Evolutionary conservation across 2,113 vertebrate species (phyloP).

Genomic region (Felis chaus): DNA sequence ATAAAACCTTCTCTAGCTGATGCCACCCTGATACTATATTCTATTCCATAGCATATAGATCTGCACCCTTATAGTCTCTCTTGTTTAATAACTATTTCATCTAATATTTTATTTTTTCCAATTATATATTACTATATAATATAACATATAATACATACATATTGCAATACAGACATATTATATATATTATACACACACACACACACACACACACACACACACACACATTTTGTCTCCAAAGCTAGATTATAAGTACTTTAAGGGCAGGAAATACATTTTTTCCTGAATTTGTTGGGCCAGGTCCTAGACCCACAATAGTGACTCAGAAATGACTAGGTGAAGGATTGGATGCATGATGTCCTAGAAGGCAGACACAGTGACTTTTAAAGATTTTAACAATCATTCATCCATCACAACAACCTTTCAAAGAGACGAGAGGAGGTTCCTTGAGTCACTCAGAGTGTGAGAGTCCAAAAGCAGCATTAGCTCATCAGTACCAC

Average conservation of each 20-base stretch:
- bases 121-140: background rate
- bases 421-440: background rate
- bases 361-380: background rate
- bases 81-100: background rate
- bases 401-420: background rate
- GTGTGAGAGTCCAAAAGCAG: slow-evolving; percentile 6
- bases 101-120: background rate
- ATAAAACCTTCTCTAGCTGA: background rate
- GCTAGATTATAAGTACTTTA: background rate
- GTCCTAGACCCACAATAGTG: background rate
- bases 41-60: background rate
- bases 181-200: no score
- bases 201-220: background rate
- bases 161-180: background rate
- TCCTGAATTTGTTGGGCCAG: background rate
- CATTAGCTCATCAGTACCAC: slow-evolving; percentile 37
- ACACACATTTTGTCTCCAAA: background rate
- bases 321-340: background rate
- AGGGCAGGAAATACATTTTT: background rate
- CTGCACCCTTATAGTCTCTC: background rate
- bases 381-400: background rate
- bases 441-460: background rate
- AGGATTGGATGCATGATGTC: background rate
- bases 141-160: background rate
- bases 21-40: slow-evolving; percentile 1